These are phyloP conservation scores for Drosophila grimshawi DNA, from an alignment of 1,140 invertebrate species.

Conservation along the genomic window DNA sequence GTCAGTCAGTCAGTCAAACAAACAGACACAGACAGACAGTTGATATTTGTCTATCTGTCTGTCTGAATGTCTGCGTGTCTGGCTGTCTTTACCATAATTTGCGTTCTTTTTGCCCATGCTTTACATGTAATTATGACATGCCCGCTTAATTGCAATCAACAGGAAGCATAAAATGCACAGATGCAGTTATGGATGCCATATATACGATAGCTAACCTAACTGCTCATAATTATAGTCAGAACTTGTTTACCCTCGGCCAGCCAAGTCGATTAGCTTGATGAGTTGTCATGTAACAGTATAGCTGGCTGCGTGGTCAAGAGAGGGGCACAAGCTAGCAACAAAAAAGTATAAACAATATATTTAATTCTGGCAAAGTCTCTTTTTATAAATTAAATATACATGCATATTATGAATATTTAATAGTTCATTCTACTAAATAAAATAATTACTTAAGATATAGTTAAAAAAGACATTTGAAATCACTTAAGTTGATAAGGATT, in stretches of 20 bases:
- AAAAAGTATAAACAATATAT: neutral
- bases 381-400: too few species aligned
- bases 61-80: conserved; percentile 5
- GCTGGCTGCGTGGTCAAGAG: too few species aligned
- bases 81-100: conserved; percentile 27
- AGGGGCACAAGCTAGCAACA: neutral
- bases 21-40: conserved; percentile 2
- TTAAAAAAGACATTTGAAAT: neutral
- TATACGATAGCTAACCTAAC: conserved; percentile 27
- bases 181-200: conserved; percentile 40
- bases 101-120: conserved; percentile 45
- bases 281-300: neutral
- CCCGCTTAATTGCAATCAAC: conserved; percentile 62
- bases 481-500: too few species aligned
- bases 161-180: conserved; percentile 53
- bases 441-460: too few species aligned
- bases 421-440: too few species aligned
- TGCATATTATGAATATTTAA: too few species aligned
- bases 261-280: conserved; percentile 5
- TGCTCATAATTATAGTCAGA: conserved; percentile 50
- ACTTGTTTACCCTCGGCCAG: conserved; percentile 7
- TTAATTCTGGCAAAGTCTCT: too few species aligned
- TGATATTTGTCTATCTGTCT: conserved; percentile 9
- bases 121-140: conserved; percentile 53
- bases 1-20: neutral